Percentiles rank a stretch among this genome's conserved stretches.
These are phyloP conservation scores for Phaedon cochleariae DNA, from an alignment of 2,888 invertebrate species.

Conservation along the genomic window DNA sequence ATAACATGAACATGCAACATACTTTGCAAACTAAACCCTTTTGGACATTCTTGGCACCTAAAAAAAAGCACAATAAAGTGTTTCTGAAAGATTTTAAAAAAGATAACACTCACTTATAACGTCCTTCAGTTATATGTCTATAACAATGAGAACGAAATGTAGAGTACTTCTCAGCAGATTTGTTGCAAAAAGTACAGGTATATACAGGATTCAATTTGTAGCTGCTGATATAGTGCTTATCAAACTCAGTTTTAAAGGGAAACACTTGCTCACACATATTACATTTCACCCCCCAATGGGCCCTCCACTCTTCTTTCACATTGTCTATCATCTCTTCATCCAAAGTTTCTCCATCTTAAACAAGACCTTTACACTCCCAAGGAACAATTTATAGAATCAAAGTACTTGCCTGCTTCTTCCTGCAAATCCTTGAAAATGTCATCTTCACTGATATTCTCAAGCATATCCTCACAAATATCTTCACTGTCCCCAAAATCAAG, in stretches of 20 bases:
- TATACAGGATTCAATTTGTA: constrained; percentile 64
- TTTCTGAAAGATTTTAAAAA: constrained; percentile 4
- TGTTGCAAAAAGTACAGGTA: constrained; percentile 68
- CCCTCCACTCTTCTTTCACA: constrained; percentile 61
- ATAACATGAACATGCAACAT: constrained; percentile 66
- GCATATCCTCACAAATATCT: constrained; percentile 45
- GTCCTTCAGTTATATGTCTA: constrained; percentile 66
- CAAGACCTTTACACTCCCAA: neutral
- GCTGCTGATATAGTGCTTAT: constrained; percentile 63
- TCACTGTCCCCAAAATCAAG: constrained; percentile 33
- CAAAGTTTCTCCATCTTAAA: constrained; percentile 52
- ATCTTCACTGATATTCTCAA: constrained; percentile 53
- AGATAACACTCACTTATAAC: constrained; percentile 63
- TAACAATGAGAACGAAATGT: constrained; percentile 68
- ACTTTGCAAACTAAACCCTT: constrained; percentile 66
- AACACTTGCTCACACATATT: constrained; percentile 65
- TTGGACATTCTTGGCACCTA: constrained; percentile 67
- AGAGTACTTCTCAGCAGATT: constrained; percentile 66
- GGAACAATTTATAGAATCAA: neutral
- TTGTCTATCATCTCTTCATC: constrained; percentile 62
- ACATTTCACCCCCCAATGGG: constrained; percentile 67
- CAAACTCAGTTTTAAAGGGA: constrained; percentile 65
- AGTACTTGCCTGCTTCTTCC: constrained; percentile 53
- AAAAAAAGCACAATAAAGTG: constrained; percentile 32
- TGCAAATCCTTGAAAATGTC: constrained; percentile 57